Percentiles rank a stretch among this genome's conserved stretches.
These are phyloP conservation scores for Melanostoma scalare DNA, from an alignment of 2,888 invertebrate genomes.

Conservation along the genomic window DNA sequence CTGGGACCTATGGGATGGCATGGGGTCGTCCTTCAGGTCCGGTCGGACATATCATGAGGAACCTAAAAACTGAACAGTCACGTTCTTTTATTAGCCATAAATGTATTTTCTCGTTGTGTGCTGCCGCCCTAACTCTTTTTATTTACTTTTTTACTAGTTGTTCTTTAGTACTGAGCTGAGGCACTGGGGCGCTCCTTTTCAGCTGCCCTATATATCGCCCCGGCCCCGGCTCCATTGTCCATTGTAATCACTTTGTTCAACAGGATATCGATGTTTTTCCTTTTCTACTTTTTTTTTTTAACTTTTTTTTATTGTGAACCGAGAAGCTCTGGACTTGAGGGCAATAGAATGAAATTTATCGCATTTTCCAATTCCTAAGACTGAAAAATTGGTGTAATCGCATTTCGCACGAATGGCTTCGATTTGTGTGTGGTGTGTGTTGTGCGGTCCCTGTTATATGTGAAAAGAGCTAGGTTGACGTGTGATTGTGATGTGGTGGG, in stretches of 20 bases:
- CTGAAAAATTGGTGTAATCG: slow-evolving; percentile 70
- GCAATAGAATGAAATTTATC: slow-evolving; percentile 57
- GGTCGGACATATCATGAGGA: slow-evolving; percentile 32
- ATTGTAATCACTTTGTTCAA: slow-evolving; percentile 72
- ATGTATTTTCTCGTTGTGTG: slow-evolving; percentile 63
- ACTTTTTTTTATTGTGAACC: neutral
- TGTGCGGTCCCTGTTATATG: slow-evolving; percentile 12
- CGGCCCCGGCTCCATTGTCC: slow-evolving; percentile 38
- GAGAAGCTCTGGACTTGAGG: neutral
- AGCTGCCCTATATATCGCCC: slow-evolving; percentile 26
- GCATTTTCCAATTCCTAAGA: slow-evolving; percentile 63
- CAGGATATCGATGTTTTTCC: slow-evolving; percentile 65
- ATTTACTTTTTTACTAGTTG: slow-evolving; percentile 66
- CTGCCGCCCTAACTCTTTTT: slow-evolving; percentile 56
- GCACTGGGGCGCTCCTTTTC: neutral
- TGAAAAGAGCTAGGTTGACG: slow-evolving; percentile 23
- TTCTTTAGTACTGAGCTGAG: slow-evolving; percentile 18
- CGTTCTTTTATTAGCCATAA: slow-evolving; percentile 72
- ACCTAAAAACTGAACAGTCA: slow-evolving; percentile 66
- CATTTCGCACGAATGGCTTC: slow-evolving; percentile 53
- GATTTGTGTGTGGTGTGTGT: slow-evolving; percentile 26
- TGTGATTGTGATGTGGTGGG: slow-evolving; percentile 13
- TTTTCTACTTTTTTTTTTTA: neutral
- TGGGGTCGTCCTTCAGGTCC: slow-evolving; percentile 19
- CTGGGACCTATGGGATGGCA: slow-evolving; percentile 24